phyloP scores from a whole-genome alignment of 1,140 invertebrate species.

The Latrodectus geometricus region DNA sequence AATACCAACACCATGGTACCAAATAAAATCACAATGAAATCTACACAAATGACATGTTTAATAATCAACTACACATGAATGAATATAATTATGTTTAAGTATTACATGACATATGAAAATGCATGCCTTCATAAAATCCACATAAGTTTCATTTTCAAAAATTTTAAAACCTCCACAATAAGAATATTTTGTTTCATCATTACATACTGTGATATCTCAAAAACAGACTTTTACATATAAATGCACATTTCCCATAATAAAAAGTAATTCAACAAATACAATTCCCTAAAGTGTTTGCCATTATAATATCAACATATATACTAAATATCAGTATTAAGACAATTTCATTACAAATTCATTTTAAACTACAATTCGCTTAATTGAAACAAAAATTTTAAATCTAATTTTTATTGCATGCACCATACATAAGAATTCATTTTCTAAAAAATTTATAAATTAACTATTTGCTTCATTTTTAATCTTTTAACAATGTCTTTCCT shows the following conservation, averaged over 20 bases:
- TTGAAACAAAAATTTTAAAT: not conserved
- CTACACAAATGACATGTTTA: slow-evolving; percentile 49
- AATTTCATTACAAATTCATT: not conserved
- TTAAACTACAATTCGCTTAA: not conserved
- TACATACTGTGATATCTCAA: not conserved
- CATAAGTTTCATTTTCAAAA: not conserved
- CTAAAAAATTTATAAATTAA: not conserved
- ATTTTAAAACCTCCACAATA: not conserved
- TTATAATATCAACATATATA: not conserved
- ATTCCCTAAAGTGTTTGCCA: not conserved
- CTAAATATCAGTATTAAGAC: not conserved
- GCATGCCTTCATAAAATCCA: not conserved
- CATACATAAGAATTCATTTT: not conserved
- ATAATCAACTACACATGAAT: slow-evolving; percentile 48
- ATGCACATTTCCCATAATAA: not conserved
- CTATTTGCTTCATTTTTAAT: not conserved
- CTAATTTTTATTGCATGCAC: not conserved
- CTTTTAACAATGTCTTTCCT: too few relatives aligned
- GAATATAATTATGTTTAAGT: slow-evolving; percentile 27
- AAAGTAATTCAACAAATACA: not conserved
- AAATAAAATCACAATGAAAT: slow-evolving; percentile 43
- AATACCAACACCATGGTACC: slow-evolving; percentile 47
- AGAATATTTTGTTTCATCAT: not conserved
- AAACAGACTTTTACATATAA: not conserved
- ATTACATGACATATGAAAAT: slow-evolving; percentile 12